Base-by-base conservation (phyloP, 2,888 invertebrate species). In the Cheilosia soror region DNA sequence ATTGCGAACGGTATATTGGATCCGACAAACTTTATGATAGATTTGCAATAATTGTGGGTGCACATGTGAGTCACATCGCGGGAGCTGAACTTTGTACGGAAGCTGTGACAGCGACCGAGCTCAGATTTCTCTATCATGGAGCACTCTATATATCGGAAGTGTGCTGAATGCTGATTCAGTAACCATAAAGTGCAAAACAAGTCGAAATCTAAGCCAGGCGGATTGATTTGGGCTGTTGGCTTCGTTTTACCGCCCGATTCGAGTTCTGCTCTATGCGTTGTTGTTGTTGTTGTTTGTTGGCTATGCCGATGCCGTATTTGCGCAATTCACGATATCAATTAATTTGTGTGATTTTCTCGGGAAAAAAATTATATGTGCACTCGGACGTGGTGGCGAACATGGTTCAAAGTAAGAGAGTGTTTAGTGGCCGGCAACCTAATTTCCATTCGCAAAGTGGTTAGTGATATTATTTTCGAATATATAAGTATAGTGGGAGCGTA, bases 271-370 rank as follows among this genome's bases (percentile, higher is more conserved):
- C 37, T 37, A 4, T 37, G 37, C n/a, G n/a, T n/a, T n/a, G n/a
- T n/a, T 60, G 47, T 62, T 77, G 58, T 29, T 71, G 20, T 42
- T 66, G 31, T 15, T 58, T 13, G 60, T 31, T 6, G 57, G 27
- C 27, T 62, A 47, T 76, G 60, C 29, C 29, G 5, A 5, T 37
- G 37, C 11, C 4, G 37, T 37, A 37, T 66, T 85, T 80, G 80
- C 62, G 80, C 85, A 80, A 85, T 77, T 72, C 77, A 78, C 63
- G 81, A 81, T 86, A 78, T 82, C 86, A 86, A 86, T 86, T 86
- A 86, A 69, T 81, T 86, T 86, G 85, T 82, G 63, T 68, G 81
- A 82, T 85, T 81, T 86, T 81, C 53, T 81, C 7, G 73, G 44
- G 47, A 72, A 73, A n/a, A 85, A 51, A 85, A 77, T 85, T 81